Base-by-base conservation (phyloP, 2,888 invertebrate genomes). In the Nymphalis c-album region DNA sequence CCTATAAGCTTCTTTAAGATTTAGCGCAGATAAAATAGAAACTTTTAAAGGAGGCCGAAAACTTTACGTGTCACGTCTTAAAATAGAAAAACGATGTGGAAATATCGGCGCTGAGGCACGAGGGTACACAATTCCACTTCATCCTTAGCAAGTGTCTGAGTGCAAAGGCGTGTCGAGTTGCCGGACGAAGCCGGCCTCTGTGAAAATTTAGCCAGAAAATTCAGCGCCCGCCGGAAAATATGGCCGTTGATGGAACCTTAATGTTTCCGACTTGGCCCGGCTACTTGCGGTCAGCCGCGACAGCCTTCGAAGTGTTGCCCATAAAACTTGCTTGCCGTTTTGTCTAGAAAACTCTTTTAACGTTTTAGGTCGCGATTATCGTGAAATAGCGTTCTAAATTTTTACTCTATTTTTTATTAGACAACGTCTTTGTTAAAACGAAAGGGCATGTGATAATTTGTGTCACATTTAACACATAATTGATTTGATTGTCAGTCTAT, bases 81-180 rank as follows among this genome's bases (percentile, higher is more conserved):
- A 71, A 69, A 48, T 70, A 69, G 65, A 40, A 40, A 83, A 83
- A 82, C 81, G 80, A 77, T 81, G 82, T 83, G 78, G 79, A 87
- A 86, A 87, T 88, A 88, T 87, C 82, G 86, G 84, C 82, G 77
- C 73, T 73, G 75, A 81, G 80, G 80, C 82, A 78, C 77, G 76
- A 81, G 79, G 81, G 83, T 85, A 88, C 86, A 86, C 85, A 85
- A 85, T 85, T 85, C 84, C 82, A 82, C 87, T 87, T 83, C 84
- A 85, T 86, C 73, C 81, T 81, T 76, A 81, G 83, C 80, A 78
- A 83, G 80, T 79, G 85, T 85, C 86, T 90, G 89, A 91, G 91
- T 91, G 91, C 91, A 91, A 91, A 91, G 90, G 87, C 91, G 88
- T 91, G 91, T 91, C 87, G 86, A 79, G 77, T 74, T 79, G 82